Evolutionary conservation across 2,797 vertebrate genomes (phyloP).

Genomic region (Pangasius krempfi): DNA sequence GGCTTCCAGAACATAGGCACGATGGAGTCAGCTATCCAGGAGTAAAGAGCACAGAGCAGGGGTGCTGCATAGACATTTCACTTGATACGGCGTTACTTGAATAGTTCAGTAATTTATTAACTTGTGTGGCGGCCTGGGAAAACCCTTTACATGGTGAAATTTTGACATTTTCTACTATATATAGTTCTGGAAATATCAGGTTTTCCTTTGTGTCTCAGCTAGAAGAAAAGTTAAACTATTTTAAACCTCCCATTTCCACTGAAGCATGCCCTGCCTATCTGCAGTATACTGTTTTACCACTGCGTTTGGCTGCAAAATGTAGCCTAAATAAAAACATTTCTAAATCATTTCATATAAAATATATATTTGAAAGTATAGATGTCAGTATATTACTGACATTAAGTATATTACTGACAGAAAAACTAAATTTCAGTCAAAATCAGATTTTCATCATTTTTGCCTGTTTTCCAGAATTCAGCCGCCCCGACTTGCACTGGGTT

Average conservation of each 20-base stretch:
- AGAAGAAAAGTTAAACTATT: background rate
- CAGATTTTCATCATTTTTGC: background rate
- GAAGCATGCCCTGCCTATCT: too few relatives aligned
- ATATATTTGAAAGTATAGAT: background rate
- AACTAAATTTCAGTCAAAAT: background rate
- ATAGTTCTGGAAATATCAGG: background rate
- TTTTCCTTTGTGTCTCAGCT: background rate
- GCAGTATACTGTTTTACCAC: too few relatives aligned
- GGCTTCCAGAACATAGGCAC: conserved; percentile 6
- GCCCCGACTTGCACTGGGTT: background rate
- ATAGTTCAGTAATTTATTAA: background rate
- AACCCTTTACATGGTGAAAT: background rate
- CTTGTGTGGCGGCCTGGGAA: background rate
- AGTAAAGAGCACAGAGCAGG: background rate
- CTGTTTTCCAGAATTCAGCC: background rate
- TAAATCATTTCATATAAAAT: background rate
- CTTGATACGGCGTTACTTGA: background rate
- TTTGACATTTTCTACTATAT: background rate
- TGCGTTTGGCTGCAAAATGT: background rate
- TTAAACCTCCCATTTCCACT: background rate
- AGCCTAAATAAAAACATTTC: background rate
- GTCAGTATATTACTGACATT: background rate
- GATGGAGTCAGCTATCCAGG: background rate
- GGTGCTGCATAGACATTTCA: conserved; percentile 19
- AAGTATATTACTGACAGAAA: background rate